Conservation (phyloP, 1,140 invertebrate species). For the Vollenhovia emeryi region DNA sequence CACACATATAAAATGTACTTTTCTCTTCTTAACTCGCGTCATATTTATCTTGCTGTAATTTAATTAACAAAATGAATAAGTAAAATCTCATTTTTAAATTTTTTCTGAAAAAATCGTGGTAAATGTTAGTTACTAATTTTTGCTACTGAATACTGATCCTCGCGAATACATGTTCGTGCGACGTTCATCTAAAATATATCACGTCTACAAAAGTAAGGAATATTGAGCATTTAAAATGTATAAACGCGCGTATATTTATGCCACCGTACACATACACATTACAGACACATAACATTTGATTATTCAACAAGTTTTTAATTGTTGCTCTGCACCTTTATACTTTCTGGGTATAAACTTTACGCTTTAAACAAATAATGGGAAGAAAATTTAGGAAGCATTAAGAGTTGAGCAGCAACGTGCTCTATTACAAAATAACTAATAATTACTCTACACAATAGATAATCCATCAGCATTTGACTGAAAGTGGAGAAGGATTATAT, state of each 20-base stretch:
- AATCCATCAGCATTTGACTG: background rate
- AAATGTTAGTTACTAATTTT: background rate
- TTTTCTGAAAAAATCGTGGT: background rate
- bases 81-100: too few relatives aligned
- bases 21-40: background rate
- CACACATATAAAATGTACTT: background rate
- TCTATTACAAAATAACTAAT: background rate
- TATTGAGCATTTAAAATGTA: background rate
- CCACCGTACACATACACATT: background rate
- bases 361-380: background rate
- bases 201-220: background rate
- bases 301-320: background rate
- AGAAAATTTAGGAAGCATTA: constrained; percentile 21
- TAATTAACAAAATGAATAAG: background rate
- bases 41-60: background rate
- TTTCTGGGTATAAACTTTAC: constrained; percentile 9
- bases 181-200: background rate
- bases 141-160: background rate
- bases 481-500: background rate
- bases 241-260: background rate
- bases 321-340: background rate
- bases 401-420: background rate
- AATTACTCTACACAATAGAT: background rate
- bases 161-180: background rate
- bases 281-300: background rate